Percentiles rank a stretch among this genome's conserved stretches.
phyloP scores from a whole-genome alignment of 2,797 vertebrate species.

The Tadarida brasiliensis region DNA sequence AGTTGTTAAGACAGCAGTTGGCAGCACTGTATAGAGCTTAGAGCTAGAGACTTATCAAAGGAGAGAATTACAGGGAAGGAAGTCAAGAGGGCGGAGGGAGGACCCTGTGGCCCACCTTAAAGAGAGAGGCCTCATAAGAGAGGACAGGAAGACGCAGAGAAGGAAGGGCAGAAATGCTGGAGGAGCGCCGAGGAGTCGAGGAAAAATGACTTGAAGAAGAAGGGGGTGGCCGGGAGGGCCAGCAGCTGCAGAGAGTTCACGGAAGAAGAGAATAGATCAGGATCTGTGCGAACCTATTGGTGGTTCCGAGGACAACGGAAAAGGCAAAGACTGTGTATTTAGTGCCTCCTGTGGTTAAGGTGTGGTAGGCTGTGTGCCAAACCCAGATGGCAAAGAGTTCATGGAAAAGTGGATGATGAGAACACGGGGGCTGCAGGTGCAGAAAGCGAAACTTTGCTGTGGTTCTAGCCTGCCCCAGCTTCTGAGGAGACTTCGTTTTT shows the following conservation, averaged over 20 bases:
- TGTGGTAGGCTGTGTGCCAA: neutral
- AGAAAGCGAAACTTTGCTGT: neutral
- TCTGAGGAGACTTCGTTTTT: constrained; percentile 24
- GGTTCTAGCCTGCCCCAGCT: neutral
- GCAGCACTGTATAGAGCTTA: neutral
- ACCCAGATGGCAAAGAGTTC: neutral
- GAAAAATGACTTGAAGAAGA: neutral
- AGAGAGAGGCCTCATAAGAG: neutral
- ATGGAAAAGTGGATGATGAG: neutral
- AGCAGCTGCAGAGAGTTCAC: neutral
- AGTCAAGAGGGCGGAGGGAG: neutral
- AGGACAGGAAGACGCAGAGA: neutral
- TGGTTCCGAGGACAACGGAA: neutral
- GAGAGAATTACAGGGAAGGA: neutral
- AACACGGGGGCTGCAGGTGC: neutral
- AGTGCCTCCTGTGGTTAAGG: neutral
- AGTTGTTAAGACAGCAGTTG: neutral
- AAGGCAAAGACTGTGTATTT: neutral
- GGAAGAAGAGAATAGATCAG: neutral
- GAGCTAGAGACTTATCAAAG: neutral
- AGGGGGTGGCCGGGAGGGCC: neutral
- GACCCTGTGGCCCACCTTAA: neutral
- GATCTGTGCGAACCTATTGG: neutral
- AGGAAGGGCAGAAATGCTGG: neutral
- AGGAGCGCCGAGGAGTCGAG: neutral